Conservation (phyloP, 2,113 vertebrate species). For the Phaethornis superciliosus region DNA sequence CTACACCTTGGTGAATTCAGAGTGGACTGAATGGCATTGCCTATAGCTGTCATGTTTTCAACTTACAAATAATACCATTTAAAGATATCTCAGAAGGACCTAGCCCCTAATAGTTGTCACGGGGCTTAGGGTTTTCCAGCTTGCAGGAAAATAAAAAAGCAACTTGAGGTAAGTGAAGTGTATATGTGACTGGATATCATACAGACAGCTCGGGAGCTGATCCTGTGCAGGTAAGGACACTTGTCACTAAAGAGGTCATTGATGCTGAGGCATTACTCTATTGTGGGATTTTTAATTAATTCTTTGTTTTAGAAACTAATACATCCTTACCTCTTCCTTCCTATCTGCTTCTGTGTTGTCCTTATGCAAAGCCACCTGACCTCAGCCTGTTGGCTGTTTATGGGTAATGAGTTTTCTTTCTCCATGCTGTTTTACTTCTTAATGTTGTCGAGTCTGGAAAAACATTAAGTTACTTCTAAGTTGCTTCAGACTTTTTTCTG, state of each 20-base stretch:
- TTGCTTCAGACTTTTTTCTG: neutral
- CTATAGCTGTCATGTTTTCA: neutral
- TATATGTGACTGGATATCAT: neutral
- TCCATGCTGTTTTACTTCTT: neutral
- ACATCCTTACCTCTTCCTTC: neutral
- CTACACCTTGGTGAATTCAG: neutral
- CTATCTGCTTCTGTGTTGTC: neutral
- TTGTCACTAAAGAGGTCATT: too few relatives aligned
- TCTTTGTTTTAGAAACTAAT: neutral
- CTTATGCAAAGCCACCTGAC: neutral
- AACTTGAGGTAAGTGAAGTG: neutral
- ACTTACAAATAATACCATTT: neutral
- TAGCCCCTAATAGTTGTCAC: neutral
- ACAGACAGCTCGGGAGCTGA: neutral
- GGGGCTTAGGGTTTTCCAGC: neutral
- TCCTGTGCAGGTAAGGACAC: neutral
- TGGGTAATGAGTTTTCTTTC: neutral
- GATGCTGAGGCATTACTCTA: neutral
- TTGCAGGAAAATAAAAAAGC: neutral
- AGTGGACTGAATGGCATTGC: neutral
- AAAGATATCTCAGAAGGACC: neutral
- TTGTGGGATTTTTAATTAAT: neutral
- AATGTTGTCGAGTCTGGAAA: neutral
- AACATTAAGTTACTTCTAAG: neutral
- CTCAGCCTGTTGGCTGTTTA: neutral